Conservation (phyloP, 2,113 vertebrate genomes). For the Danionella cerebrum region DNA sequence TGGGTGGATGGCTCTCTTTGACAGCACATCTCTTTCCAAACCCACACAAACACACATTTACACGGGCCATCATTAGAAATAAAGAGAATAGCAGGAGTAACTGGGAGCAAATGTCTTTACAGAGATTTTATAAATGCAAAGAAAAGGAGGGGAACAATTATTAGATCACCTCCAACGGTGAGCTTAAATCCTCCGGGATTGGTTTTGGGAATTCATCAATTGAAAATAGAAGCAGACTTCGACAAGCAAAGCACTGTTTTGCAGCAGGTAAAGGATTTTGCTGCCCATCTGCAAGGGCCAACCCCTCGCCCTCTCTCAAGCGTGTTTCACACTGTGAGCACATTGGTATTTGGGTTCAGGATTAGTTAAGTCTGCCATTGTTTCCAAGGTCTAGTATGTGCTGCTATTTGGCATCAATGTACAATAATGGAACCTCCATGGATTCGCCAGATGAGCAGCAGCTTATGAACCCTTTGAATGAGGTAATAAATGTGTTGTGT, state of each 20-base stretch:
- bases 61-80: constrained; percentile 28
- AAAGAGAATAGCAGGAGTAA: constrained; percentile 4
- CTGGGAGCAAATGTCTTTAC: constrained; percentile 29
- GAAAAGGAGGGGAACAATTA: constrained; percentile 33
- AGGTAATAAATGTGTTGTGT: no score
- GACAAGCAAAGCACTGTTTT: background rate
- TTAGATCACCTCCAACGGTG: constrained; percentile 25
- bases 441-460: no score
- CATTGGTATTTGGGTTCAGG: no score
- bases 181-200: constrained; percentile 15
- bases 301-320: no score
- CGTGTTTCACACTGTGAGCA: no score
- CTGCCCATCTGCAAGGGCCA: background rate
- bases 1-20: constrained; percentile 38
- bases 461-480: no score
- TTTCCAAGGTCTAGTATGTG: no score
- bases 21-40: constrained; percentile 29
- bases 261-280: constrained; percentile 8
- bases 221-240: background rate
- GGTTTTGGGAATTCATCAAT: constrained; percentile 10
- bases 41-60: constrained; percentile 31
- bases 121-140: constrained; percentile 40
- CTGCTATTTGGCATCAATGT: no score
- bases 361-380: no score
- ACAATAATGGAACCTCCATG: no score